Percentiles rank a stretch among this genome's conserved stretches.
Conservation (phyloP, 2,888 invertebrate species). For the Dendrolimus pini region DNA sequence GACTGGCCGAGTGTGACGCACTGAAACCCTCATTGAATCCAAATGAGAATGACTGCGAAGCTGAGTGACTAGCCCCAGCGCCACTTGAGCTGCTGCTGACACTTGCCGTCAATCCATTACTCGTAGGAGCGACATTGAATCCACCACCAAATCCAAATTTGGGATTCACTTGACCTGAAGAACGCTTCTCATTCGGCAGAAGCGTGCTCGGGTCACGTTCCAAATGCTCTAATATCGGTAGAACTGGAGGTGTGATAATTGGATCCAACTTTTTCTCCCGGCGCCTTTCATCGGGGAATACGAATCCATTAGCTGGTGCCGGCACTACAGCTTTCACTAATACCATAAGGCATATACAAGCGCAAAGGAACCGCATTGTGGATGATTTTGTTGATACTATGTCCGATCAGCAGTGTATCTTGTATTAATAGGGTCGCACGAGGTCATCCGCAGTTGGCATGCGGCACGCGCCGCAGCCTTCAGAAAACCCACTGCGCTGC, state of each 20-base stretch:
- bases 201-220: slow-evolving; percentile 69
- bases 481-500: slow-evolving; percentile 72
- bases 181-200: slow-evolving; percentile 43
- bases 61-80: slow-evolving; percentile 59
- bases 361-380: slow-evolving; percentile 59
- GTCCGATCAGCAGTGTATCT: slow-evolving; percentile 48
- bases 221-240: slow-evolving; percentile 67
- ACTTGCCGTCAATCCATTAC: slow-evolving; percentile 56
- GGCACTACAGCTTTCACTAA: slow-evolving; percentile 29
- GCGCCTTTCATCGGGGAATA: slow-evolving; percentile 57
- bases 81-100: slow-evolving; percentile 62
- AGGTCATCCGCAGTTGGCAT: slow-evolving; percentile 68
- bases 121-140: slow-evolving; percentile 58
- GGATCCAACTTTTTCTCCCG: slow-evolving; percentile 52
- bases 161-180: slow-evolving; percentile 36
- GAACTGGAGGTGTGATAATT: slow-evolving; percentile 66
- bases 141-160: slow-evolving; percentile 55
- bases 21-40: slow-evolving; percentile 71
- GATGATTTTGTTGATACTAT: slow-evolving; percentile 53
- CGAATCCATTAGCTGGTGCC: slow-evolving; percentile 53
- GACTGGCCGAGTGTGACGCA: slow-evolving; percentile 68
- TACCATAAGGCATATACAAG: slow-evolving; percentile 39
- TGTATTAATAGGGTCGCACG: slow-evolving; percentile 71
- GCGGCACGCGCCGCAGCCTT: slow-evolving; percentile 75
- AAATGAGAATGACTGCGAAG: slow-evolving; percentile 66